phyloP scores from a whole-genome alignment of 2,888 invertebrate species.

The Galerucella calmariensis region DNA sequence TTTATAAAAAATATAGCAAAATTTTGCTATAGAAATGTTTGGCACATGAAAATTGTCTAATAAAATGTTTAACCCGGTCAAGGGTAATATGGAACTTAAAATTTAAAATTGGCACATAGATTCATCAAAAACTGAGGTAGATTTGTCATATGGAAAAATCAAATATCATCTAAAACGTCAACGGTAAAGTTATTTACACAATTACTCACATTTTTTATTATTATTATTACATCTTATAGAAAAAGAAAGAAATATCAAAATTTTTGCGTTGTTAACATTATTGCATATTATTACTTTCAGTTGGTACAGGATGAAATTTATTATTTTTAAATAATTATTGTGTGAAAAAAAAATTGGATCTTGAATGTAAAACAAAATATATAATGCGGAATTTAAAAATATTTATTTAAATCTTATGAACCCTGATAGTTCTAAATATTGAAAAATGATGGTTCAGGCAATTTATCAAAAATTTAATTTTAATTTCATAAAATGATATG shows the following conservation, averaged over 20 bases:
- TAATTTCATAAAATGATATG: neutral
- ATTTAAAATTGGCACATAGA: constrained; percentile 56
- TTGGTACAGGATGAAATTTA: constrained; percentile 42
- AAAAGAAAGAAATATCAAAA: constrained; percentile 62
- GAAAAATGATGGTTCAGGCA: neutral
- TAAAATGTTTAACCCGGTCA: constrained; percentile 4
- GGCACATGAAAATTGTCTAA: constrained; percentile 47
- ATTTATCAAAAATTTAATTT: neutral
- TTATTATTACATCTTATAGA: constrained; percentile 51
- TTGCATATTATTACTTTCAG: constrained; percentile 60
- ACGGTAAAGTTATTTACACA: constrained; percentile 59
- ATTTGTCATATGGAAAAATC: constrained; percentile 60
- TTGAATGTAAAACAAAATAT: too few species aligned
- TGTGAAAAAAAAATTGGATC: too few species aligned
- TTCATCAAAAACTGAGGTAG: constrained; percentile 63
- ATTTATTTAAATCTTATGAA: neutral
- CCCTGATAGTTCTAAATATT: neutral
- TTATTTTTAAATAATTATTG: neutral
- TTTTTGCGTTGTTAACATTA: constrained; percentile 62
- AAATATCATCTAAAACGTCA: constrained; percentile 58
- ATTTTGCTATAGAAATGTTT: constrained; percentile 41
- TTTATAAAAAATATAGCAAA: constrained; percentile 46
- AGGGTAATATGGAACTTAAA: constrained; percentile 41
- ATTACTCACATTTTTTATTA: constrained; percentile 54
- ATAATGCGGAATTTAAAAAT: neutral